Evolutionary conservation across 2,888 invertebrate genomes (phyloP), one percentile per base, ranked within the genome.

Genomic region (Zygothrica quintamaculata): DNA sequence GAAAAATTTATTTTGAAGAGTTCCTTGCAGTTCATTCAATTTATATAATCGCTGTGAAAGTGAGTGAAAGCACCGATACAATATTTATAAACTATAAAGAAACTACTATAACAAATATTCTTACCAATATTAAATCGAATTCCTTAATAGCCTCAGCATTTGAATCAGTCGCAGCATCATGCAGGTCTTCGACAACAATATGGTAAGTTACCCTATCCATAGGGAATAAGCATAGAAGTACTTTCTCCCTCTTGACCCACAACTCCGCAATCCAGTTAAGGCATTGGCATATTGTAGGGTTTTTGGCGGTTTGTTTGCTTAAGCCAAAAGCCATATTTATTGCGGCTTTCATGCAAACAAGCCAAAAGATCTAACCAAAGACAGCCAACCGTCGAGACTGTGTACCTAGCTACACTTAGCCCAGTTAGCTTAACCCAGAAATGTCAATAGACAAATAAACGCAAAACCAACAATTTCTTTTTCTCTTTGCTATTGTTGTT

Each of bases 131-230:
- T n/a, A n/a, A 22, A 11, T 22, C 36, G 40, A 12, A 37, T 48
- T 7, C 13, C 18, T 13, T 9, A 55, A 55, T 60, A 65, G 65
- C 55, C 11, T 31, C 4, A 42, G 25, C 50, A 55, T 36, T 16
- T 37, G 58, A 25, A 58, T 36, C 1, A 18, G 31, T 58, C 67
- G 47, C 37, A 51, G 26, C 52, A 69, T 16, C 60, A 89, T 89
- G 89, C 89, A 89, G 85, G 87, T 89, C 68, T 89, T 89, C 73
- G 89, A 89, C 66, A 89, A 77, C 69, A 89, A 74, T 64, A 76
- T 89, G 72, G 89, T 89, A 82, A 89, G 89, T 87, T 5, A 11
- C 7, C 16, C 12, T 4, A 36, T 1, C 12, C 3, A 36, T 36
- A 4, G 12, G n/a, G 5, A 5, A 11, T 26, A 36, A 22, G 36